A percentile compares a stretch with the other conserved stretches of the same genome.
Evolutionary conservation across 2,888 invertebrate species (phyloP).

Genomic region (Andricus curvator): DNA sequence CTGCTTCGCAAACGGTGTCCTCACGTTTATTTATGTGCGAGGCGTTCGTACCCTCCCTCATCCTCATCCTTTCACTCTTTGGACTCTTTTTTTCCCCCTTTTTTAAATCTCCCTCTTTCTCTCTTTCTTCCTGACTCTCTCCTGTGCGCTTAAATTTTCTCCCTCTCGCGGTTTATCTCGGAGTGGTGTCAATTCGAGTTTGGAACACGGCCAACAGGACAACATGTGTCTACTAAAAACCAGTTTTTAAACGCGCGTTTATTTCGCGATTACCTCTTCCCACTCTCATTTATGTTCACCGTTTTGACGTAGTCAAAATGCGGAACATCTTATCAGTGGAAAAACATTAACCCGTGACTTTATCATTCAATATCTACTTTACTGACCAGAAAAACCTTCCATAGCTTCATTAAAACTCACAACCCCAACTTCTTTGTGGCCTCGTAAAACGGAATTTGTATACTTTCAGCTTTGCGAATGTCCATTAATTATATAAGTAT

Average conservation of each 20-base stretch:
- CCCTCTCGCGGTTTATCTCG: slow-evolving; percentile 68
- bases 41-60: slow-evolving; percentile 61
- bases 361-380: slow-evolving; percentile 6
- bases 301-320: slow-evolving; percentile 13
- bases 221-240: slow-evolving; percentile 76
- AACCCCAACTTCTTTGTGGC: not conserved
- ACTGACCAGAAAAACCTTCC: not conserved
- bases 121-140: slow-evolving; percentile 40
- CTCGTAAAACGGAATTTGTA: not conserved
- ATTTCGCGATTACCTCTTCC: slow-evolving; percentile 57
- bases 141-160: slow-evolving; percentile 43
- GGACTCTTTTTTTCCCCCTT: slow-evolving; percentile 34
- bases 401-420: slow-evolving; percentile 4
- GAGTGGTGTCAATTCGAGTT: slow-evolving; percentile 77
- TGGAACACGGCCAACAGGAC: slow-evolving; percentile 74
- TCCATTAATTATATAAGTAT: too few species aligned
- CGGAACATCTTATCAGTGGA: not conserved
- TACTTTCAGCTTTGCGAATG: not conserved
- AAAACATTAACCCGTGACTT: not conserved
- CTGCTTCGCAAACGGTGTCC: slow-evolving; percentile 69
- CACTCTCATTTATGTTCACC: not conserved
- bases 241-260: slow-evolving; percentile 74
- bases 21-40: slow-evolving; percentile 73
- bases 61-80: slow-evolving; percentile 52
- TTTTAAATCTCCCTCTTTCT: slow-evolving; percentile 46